Evolutionary conservation across 2,888 invertebrate genomes (phyloP).

Genomic region (Zaprionus obscuricornis): DNA sequence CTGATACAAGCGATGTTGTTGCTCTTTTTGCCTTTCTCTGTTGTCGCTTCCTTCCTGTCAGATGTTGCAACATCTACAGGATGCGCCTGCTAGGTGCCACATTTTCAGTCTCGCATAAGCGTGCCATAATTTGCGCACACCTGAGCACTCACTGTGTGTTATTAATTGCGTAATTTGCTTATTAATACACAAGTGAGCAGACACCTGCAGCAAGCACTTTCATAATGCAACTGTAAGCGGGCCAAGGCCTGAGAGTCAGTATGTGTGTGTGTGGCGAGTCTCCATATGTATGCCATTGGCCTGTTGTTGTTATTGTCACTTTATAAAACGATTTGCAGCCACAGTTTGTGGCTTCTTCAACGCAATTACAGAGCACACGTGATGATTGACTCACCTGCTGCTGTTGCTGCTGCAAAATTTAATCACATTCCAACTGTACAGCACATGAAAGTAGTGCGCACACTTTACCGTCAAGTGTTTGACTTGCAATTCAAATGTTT

Average conservation of each 20-base stretch:
- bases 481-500: conserved; percentile 64
- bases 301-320: conserved; percentile 2
- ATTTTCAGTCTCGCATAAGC: conserved; percentile 18
- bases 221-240: conserved; percentile 16
- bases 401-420: conserved; percentile 20
- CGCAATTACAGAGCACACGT: conserved; percentile 46
- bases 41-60: conserved; percentile 27
- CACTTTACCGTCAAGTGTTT: conserved; percentile 58
- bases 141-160: conserved; percentile 74
- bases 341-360: conserved; percentile 19
- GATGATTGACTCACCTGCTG: conserved; percentile 20
- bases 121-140: conserved; percentile 67
- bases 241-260: conserved; percentile 33
- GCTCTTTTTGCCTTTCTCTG: conserved; percentile 2
- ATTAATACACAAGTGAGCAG: conserved; percentile 64
- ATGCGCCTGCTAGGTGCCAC: conserved; percentile 32
- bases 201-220: conserved; percentile 32
- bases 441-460: conserved; percentile 32
- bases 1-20: neutral
- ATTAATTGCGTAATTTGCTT: conserved; percentile 77
- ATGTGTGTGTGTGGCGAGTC: neutral
- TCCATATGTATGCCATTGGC: too few species aligned
- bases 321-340: conserved; percentile 9
- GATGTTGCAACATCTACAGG: conserved; percentile 20
- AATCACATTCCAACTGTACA: conserved; percentile 42